phyloP scores from a whole-genome alignment of 1,140 invertebrate genomes.

The Pseudomyrmex pallidus region DNA sequence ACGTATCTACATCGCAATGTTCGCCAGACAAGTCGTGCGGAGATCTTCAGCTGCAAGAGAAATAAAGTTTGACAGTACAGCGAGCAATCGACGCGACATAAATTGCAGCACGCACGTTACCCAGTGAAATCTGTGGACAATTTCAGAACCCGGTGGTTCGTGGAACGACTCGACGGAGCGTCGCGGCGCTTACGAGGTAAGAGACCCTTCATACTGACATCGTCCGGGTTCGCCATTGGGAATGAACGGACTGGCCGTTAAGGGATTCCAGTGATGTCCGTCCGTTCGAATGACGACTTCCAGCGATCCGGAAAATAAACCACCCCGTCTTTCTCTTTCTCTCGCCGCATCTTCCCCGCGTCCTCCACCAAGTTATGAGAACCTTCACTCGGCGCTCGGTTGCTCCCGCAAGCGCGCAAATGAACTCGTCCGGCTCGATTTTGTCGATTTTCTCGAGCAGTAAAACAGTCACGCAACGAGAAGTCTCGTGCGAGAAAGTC shows the following conservation, averaged over 20 bases:
- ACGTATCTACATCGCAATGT: not conserved
- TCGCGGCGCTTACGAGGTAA: constrained; percentile 57
- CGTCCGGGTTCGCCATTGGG: constrained; percentile 61
- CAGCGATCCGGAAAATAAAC: constrained; percentile 80
- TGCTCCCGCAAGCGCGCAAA: constrained; percentile 22
- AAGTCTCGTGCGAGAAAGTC: constrained; percentile 17
- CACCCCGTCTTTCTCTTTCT: constrained; percentile 43
- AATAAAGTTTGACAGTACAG: not conserved
- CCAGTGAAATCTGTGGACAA: constrained; percentile 35
- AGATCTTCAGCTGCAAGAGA: not conserved
- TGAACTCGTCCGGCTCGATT: constrained; percentile 52
- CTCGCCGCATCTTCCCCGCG: not conserved
- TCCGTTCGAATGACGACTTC: constrained; percentile 77
- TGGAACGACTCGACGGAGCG: constrained; percentile 30
- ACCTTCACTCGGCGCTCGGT: constrained; percentile 62
- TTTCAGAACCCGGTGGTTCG: constrained; percentile 7
- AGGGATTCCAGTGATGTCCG: constrained; percentile 77
- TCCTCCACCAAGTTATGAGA: constrained; percentile 71
- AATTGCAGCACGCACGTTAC: constrained; percentile 45
- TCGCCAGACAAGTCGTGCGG: not conserved
- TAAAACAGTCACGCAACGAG: constrained; percentile 51
- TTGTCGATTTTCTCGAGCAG: constrained; percentile 37
- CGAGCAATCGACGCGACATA: constrained; percentile 25
- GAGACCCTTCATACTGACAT: constrained; percentile 61
- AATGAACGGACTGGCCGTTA: constrained; percentile 71